Percentiles rank a stretch among this genome's conserved stretches.
Evolutionary conservation across 30 jellyfish, hydroid and myxozoan species (phyloP).

Genomic region (Cassiopea xamachana): DNA sequence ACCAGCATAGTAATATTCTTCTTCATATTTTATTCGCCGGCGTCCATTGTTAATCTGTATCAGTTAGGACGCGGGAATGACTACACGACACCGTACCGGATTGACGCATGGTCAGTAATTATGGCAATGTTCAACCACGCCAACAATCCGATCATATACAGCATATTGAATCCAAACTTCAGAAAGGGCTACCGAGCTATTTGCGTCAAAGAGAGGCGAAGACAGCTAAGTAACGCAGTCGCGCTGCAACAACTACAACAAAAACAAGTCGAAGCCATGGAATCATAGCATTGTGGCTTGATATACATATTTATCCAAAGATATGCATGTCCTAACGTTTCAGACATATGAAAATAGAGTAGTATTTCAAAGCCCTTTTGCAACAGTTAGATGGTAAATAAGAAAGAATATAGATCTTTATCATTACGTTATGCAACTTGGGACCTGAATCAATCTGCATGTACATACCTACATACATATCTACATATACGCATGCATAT

Average conservation of each 20-base stretch:
- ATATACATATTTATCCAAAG: neutral
- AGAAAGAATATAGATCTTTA: no score
- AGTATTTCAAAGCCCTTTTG: no score
- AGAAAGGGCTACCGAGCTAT: conserved; percentile 52
- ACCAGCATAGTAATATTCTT: conserved; percentile 36
- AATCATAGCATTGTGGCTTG: neutral
- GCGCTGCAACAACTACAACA: neutral
- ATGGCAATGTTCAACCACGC: conserved; percentile 87
- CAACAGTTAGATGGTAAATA: no score
- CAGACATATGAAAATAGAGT: no score
- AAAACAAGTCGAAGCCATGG: neutral
- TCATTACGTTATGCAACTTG: no score
- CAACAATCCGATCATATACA: conserved; percentile 72
- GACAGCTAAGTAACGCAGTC: conserved; percentile 29
- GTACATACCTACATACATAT: no score
- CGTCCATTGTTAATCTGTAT: conserved; percentile 64
- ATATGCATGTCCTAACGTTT: no score
- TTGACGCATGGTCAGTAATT: conserved; percentile 63
- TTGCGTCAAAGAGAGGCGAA: conserved; percentile 43
- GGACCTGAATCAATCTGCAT: no score
- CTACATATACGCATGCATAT: no score
- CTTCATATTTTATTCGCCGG: conserved; percentile 66
- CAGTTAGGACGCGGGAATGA: conserved; percentile 66
- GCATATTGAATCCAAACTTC: conserved; percentile 66
- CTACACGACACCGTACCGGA: conserved; percentile 58